Conservation (phyloP, 2,113 vertebrate species). For the Mandrillus leucophaeus region DNA sequence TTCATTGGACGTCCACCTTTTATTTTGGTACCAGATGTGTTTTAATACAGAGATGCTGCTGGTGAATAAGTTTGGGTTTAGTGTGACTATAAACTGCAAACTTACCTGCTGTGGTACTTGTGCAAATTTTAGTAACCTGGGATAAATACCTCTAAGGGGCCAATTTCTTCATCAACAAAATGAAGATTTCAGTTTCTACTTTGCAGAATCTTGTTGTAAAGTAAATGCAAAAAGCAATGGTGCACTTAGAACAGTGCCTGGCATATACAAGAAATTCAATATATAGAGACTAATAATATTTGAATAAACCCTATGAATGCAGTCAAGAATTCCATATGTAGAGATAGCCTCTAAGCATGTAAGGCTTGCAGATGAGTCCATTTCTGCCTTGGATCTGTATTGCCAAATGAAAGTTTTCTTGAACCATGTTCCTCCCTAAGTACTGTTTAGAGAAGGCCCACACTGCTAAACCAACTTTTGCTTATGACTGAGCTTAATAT, state of each 20-base stretch:
- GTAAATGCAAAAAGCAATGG: not conserved
- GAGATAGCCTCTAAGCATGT: not conserved
- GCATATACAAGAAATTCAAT: not conserved
- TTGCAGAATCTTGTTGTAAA: not conserved
- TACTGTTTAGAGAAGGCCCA: not conserved
- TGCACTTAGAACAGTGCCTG: not conserved
- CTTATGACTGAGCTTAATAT: not conserved
- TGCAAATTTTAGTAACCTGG: not conserved
- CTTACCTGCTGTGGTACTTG: not conserved
- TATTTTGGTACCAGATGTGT: not conserved
- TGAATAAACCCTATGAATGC: not conserved
- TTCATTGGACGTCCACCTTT: not conserved
- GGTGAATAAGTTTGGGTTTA: not conserved
- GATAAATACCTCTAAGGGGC: not conserved
- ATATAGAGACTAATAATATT: not conserved
- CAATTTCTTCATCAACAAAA: not conserved
- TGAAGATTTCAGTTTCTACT: not conserved
- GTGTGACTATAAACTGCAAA: not conserved
- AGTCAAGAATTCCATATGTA: not conserved
- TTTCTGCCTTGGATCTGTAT: not conserved
- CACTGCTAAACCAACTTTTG: not conserved
- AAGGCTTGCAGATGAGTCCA: fast-evolving
- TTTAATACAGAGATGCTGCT: not conserved
- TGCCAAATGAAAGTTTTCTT: not conserved
- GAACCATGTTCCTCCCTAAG: not conserved